Evolutionary conservation across 2,797 vertebrate species (phyloP), one percentile per base, ranked within the genome.

Genomic region (Manis crassicaudata): DNA sequence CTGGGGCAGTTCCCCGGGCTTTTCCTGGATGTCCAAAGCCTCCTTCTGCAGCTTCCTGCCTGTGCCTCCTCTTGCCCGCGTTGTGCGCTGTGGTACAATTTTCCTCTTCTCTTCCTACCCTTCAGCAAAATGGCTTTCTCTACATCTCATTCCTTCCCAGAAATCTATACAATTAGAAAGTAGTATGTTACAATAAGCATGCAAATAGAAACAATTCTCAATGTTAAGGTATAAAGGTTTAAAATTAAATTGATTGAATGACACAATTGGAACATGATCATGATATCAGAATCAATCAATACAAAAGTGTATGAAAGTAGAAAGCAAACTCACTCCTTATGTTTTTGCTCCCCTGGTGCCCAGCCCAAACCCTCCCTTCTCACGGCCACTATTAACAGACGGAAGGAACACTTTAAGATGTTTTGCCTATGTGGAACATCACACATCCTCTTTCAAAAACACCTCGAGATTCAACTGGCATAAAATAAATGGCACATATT

Each of bases 51-150:
- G 25, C n/a, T 43, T 56, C 7, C 35, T 5, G 7, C 11, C 9
- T 21, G 58, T 60, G 0, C 27, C 29, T 27, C 7, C 12, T 43
- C 18, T 8, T 43, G 25, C 21, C 13, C 0, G 0, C 11, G 25
- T 37, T 7, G 40, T 11, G 21, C 18, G 3, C 3, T 50, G 35
- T 46, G 25, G 65, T 43, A 21, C 2, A 58, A 6, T 20, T 5
- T 52, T 16, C 16, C 29, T 7, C 12, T 54, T 46, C 14, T 4
- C 16, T 35, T 32, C 73, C 85, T 52, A 2, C 35, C 1, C 11
- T n/a, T 50, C 14, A 58, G 52, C 62, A 85, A 76, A 73, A 35
- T 1, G 27, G 1, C 67, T 86, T 75, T 76, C 50, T 93, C 12
- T 46, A 4, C 25, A 12, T 72, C 43, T 60, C 58, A 43, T 40